These are phyloP conservation scores for Prionace glauca DNA, from an alignment of 2,797 vertebrate species.

Conservation along the genomic window DNA sequence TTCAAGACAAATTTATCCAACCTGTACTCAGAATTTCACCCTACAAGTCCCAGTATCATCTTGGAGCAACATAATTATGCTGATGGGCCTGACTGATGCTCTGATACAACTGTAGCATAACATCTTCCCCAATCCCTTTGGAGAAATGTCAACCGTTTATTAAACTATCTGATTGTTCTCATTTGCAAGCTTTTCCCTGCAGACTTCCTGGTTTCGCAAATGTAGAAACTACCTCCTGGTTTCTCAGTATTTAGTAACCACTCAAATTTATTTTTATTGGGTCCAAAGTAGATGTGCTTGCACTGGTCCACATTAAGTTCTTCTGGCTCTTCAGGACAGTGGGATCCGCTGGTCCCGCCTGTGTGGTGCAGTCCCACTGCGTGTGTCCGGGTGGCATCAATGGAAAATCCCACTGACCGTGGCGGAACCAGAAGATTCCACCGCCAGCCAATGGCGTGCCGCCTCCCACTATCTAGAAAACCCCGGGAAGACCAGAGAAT, in stretches of 20 bases:
- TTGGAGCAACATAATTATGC: neutral
- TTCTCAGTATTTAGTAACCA: neutral
- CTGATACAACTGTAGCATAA: neutral
- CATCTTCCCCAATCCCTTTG: neutral
- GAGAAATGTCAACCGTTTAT: neutral
- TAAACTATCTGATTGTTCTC: neutral
- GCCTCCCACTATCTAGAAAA: too few relatives aligned
- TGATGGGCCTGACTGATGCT: neutral
- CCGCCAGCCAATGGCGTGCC: too few relatives aligned
- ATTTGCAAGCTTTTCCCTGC: neutral
- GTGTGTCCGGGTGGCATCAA: too few relatives aligned
- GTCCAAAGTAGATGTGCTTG: neutral
- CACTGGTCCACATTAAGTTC: neutral
- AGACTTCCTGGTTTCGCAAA: neutral
- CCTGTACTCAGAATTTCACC: neutral
- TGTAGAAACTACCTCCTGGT: neutral
- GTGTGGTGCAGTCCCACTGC: too few relatives aligned
- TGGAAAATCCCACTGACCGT: too few relatives aligned
- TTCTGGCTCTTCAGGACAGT: too few relatives aligned
- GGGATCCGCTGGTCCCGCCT: too few relatives aligned
- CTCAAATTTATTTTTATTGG: neutral
- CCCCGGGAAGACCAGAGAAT: too few relatives aligned
- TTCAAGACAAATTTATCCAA: neutral
- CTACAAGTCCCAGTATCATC: neutral
- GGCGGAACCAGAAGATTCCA: too few relatives aligned